Base-by-base conservation (phyloP, 2,797 vertebrate genomes). In the Knipowitschia caucasica region DNA sequence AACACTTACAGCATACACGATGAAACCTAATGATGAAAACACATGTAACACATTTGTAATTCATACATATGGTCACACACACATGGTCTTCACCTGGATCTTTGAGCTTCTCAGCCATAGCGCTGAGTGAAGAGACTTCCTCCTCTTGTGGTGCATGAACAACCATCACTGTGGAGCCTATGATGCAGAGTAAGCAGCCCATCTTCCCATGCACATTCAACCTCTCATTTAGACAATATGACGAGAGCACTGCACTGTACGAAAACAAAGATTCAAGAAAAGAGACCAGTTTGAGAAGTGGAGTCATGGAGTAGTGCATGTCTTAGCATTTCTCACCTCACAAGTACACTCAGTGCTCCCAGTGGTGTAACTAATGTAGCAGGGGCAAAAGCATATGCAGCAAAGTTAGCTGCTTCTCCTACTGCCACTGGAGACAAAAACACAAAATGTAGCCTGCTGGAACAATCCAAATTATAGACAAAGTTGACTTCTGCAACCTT, bases 91-190 rank as follows among this genome's bases (percentile, higher is more conserved):
- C 87, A 94, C 91, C 93, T 86, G 91, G 90, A 73, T 94, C 91
- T 76, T 84, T 89, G 17, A 93, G 89, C 64, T 94, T 95, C 72
- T 93, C 88, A 39, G 87, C 90, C 92, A 94, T 93, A 49, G 82
- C 90, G 23, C 58, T 75, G 51, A 95, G 84, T 15, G 92, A 92
- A n/a, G 76, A 85, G n/a, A 93, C 91, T 35, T 91, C 89, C 59
- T 94, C 91, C 50, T 92, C 92, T 57, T 93, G 88, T 0, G 93
- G 93, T 2, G 92, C 93, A 14, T 94, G 92, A 59, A 93, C 86
- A 46, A 94, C 92, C 92, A 95, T 94, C 53, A 94, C 92, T 0
- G 89, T 92, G 59, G 92, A 94, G 55, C 92, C 92, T 76, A 93
- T 44, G 52, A 94, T 60, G 62, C 92, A 92, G 54, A 95, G 80